Conservation (phyloP, 2,797 vertebrate genomes). For the Sebastes oblongus region DNA sequence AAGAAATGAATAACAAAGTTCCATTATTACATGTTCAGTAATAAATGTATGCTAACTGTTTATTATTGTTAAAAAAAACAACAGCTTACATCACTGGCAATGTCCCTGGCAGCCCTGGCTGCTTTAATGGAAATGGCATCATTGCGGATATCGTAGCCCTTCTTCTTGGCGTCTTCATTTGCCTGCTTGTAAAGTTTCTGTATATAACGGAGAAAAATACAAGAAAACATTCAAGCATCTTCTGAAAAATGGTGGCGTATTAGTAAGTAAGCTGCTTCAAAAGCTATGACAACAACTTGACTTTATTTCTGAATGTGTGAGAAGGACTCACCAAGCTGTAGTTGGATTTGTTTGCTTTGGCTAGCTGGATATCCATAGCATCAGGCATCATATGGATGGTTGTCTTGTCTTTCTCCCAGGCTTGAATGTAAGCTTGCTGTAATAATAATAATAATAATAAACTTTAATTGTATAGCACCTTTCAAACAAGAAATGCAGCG, state of each 20-base stretch:
- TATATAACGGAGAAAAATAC: background rate
- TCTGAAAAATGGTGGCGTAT: background rate
- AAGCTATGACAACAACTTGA: constrained; percentile 25
- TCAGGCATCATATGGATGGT: constrained; percentile 90
- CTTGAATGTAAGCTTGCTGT: constrained; percentile 73
- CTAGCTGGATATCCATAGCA: constrained; percentile 87
- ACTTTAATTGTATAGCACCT: background rate
- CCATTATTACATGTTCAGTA: background rate
- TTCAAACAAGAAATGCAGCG: background rate
- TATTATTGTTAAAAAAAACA: too few species aligned
- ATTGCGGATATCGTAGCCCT: constrained; percentile 87
- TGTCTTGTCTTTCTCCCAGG: constrained; percentile 90
- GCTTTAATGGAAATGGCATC: constrained; percentile 88
- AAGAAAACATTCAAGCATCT: background rate
- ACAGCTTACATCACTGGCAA: constrained; percentile 82
- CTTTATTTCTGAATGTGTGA: background rate
- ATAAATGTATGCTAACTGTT: background rate
- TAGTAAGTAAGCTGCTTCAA: background rate
- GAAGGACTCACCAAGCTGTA: constrained; percentile 80
- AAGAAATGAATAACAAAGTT: background rate
- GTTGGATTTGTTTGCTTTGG: constrained; percentile 84
- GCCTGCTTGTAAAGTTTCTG: constrained; percentile 84
- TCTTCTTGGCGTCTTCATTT: constrained; percentile 87
- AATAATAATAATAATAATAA: background rate
- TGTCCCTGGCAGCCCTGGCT: constrained; percentile 88